Percentiles rank a stretch among this genome's conserved stretches.
phyloP scores from a whole-genome alignment of 1,140 invertebrate genomes.

The Zaprionus africanus region DNA sequence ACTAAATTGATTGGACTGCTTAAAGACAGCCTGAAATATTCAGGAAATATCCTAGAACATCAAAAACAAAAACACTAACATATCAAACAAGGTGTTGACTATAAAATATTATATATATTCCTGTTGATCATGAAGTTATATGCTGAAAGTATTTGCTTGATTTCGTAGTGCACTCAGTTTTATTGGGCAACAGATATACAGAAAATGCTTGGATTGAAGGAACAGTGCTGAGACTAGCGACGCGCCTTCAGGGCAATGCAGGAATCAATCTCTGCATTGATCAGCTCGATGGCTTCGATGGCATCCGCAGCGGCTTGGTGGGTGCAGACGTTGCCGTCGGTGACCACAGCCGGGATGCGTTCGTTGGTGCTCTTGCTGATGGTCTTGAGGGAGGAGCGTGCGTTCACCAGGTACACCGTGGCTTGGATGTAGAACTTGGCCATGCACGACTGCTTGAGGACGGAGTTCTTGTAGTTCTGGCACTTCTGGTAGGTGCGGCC shows the following conservation, averaged over 20 bases:
- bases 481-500: constrained; percentile 58
- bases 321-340: constrained; percentile 67
- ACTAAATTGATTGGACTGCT: too few species aligned
- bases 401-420: constrained; percentile 56
- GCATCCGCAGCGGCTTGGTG: constrained; percentile 60
- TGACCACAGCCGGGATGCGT: constrained; percentile 63
- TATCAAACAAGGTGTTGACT: too few species aligned
- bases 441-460: constrained; percentile 56
- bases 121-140: too few species aligned
- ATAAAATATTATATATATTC: too few species aligned
- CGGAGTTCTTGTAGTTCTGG: constrained; percentile 50
- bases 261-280: constrained; percentile 54
- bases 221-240: neutral
- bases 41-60: too few species aligned
- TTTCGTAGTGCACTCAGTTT: neutral
- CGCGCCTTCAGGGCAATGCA: constrained; percentile 49
- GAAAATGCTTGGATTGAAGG: too few species aligned
- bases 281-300: constrained; percentile 47
- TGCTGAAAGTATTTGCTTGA: too few species aligned
- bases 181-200: neutral
- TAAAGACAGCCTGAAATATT: too few species aligned
- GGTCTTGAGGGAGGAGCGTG: constrained; percentile 67
- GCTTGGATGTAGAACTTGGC: constrained; percentile 55
- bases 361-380: constrained; percentile 60
- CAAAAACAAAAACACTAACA: too few species aligned